Evolutionary conservation across 2,797 vertebrate genomes (phyloP), one percentile per base, ranked within the genome.

Genomic region (Miichthys miiuy): DNA sequence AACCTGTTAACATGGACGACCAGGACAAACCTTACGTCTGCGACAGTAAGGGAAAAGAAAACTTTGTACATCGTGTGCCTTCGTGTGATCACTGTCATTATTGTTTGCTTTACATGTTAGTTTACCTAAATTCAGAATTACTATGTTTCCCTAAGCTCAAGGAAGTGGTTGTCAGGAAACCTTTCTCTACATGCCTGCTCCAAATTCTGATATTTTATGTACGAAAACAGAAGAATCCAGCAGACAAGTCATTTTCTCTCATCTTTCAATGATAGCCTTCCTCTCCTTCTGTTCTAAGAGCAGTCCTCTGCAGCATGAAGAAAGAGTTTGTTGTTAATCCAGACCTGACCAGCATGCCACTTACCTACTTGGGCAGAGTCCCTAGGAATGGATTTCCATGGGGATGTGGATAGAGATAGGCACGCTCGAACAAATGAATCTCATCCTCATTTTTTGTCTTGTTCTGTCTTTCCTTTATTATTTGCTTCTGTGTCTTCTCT

Each of bases 11-110:
- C 85, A 93, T 83, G 52, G 98, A 99, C 25, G 98, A 99, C 86
- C 97, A 97, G 38, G 98, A 99, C 92, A 99, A 99, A 91, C 98
- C 98, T 80, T 99, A 98, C 88, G 97, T 99, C 95, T 99, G 98
- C 92, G 98, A 99, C 95, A 99, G 98, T 99, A 97, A 97, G 98
- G 95, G 34, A 42, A 58, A 46, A 51, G 44, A 7, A 60, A n/a
- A 48, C 78, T 61, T 23, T 73, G 10, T 38, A 5, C 51, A 41
- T 75, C 66, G 3, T 14, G 23, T 69, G 17, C 34, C 48, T 61
- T 57, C 38, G n/a, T 68, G 85, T 68, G 5, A 69, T 82, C 21
- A 1, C 38, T 42, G 51, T 18, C 50, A 20, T 57, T 23, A 44
- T n/a, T 56, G 27, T 67, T 34, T 56, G 1, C 8, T 70, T 71